Conservation (phyloP, 2,888 invertebrate species). For the Yponomeuta sedellus region DNA sequence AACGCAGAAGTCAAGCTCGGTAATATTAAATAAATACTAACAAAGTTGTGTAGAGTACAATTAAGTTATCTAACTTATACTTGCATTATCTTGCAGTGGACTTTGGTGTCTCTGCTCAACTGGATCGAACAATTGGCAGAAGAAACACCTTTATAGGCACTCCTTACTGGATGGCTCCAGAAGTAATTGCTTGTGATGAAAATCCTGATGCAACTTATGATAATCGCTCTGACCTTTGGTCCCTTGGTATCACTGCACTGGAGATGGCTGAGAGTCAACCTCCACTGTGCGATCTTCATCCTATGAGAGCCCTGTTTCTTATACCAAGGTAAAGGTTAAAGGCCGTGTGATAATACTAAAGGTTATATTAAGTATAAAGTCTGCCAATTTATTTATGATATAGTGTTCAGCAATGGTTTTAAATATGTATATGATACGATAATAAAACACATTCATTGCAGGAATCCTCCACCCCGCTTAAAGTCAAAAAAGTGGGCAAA, state of each 20-base stretch:
- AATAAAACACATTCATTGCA: conserved; percentile 29
- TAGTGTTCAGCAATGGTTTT: too few relatives aligned
- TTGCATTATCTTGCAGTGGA: conserved; percentile 81
- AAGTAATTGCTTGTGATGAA: conserved; percentile 99
- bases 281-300: conserved; percentile 99
- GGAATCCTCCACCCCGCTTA: conserved; percentile 97
- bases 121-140: conserved; percentile 98
- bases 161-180: conserved; percentile 99
- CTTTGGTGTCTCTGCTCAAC: conserved; percentile 99
- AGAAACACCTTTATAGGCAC: conserved; percentile 99
- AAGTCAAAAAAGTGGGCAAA: conserved; percentile 99
- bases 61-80: background rate
- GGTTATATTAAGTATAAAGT: too few relatives aligned
- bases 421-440: too few relatives aligned
- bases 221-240: conserved; percentile 95
- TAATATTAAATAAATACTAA: conserved; percentile 46
- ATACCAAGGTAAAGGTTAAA: conserved; percentile 81
- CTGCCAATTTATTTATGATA: too few relatives aligned
- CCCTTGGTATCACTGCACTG: conserved; percentile 96
- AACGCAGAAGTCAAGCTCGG: conserved; percentile 99
- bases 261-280: conserved; percentile 99
- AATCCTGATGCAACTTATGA: conserved; percentile 99
- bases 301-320: conserved; percentile 98
- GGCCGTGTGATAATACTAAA: too few relatives aligned
- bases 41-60: conserved; percentile 7